Base-by-base conservation (phyloP, 2,797 vertebrate species). In the Urocyon cinereoargenteus region DNA sequence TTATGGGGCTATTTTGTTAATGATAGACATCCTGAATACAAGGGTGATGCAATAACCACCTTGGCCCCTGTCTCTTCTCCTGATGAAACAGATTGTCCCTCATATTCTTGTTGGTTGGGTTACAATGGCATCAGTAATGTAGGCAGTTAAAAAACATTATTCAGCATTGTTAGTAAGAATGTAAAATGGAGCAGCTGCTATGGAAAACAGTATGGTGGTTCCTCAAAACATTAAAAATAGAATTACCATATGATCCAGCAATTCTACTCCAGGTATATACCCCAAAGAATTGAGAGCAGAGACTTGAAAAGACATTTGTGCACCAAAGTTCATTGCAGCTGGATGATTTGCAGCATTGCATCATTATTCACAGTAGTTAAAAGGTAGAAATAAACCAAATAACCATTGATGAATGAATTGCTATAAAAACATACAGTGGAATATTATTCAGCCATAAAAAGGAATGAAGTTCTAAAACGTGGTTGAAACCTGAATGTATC, bases 1-100 rank as follows among this genome's bases (percentile, higher is more conserved):
- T 97, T 97, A 51, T 18, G 86, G 90, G 82, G 84, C 70, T 34
- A 94, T 75, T 66, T 91, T 86, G 97, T 97, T 89, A 93, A 94
- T 28, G 77, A 75, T 75, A 51, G 55, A 34, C 49, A 31, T 75
- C 14, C 64, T 90, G 36, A 22, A 57, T 15, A 34, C 75, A 55
- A 95, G 73, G 34, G 87, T 10, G 26, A 31, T 6, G 11, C 15
- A 3, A 68, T 14, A 49, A 26, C 5, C 9, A 3, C 66, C 49
- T 28, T 13, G 5, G 24, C 68, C 11, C 59, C 53, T 9, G 13
- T n/a, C 51, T 68, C 53, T 75, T 49, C 78, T 94, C 28, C 28
- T 49, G 53, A 59, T 13, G 53, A 73, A 83, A 72, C 2, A 82
- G 75, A 49, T 12, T 16, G 8, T 28, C 78, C 21, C 61, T 88